A percentile compares a stretch with the other conserved stretches of the same genome.
Evolutionary conservation across 2,113 vertebrate genomes (phyloP).

Genomic region (Uria lomvia): DNA sequence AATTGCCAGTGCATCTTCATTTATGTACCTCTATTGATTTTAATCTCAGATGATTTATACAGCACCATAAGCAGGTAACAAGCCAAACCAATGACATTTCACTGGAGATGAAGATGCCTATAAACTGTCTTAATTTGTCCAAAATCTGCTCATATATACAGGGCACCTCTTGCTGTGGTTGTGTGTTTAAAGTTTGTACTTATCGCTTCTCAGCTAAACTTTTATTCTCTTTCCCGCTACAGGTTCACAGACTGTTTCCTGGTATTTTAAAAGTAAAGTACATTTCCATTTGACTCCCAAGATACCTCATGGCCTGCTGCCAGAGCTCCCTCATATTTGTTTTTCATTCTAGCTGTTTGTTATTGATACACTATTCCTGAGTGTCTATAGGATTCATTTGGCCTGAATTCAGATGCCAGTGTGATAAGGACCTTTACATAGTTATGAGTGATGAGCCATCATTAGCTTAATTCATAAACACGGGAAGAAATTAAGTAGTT

Average conservation of each 20-base stretch:
- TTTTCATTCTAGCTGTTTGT: not conserved
- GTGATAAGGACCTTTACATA: not conserved
- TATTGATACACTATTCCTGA: not conserved
- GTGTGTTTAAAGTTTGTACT: not conserved
- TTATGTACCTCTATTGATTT: conserved; percentile 55
- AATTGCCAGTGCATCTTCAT: conserved; percentile 57
- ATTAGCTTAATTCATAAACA: not conserved
- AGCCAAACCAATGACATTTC: conserved; percentile 23
- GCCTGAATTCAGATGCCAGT: not conserved
- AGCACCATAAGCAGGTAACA: not conserved
- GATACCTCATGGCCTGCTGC: not conserved
- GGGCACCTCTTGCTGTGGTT: not conserved
- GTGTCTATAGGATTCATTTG: not conserved
- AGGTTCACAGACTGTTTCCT: not conserved
- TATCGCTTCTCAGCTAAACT: not conserved
- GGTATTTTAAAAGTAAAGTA: not conserved
- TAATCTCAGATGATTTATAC: conserved; percentile 48
- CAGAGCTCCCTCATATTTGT: not conserved
- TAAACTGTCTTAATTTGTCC: conserved; percentile 6
- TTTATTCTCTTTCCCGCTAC: not conserved
- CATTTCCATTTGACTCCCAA: not conserved
- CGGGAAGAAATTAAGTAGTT: not conserved
- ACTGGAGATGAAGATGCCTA: not conserved
- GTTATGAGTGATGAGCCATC: not conserved
- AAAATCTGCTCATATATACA: not conserved